Conservation (phyloP, 2,888 invertebrate genomes). For the Drosophila setosimentum region DNA sequence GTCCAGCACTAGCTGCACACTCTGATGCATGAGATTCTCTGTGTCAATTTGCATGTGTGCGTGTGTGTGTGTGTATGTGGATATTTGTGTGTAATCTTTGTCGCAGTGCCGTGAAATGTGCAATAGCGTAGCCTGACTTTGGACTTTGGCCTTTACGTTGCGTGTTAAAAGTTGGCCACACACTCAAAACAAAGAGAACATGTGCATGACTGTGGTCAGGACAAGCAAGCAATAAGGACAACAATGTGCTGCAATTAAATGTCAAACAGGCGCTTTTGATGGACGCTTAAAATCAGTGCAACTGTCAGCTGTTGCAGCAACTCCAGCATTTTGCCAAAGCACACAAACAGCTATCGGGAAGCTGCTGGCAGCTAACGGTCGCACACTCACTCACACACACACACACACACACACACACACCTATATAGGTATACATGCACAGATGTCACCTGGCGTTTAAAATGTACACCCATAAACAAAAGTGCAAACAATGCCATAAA, state of each 20-base stretch:
- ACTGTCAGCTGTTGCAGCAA: conserved; percentile 58
- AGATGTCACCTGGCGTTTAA: conserved; percentile 63
- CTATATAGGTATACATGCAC: conserved; percentile 17
- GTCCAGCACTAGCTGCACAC: conserved; percentile 13
- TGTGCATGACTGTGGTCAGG: conserved; percentile 18
- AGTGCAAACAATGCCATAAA: conserved; percentile 80
- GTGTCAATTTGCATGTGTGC: not conserved
- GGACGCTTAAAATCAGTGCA: conserved; percentile 79
- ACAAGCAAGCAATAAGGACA: conserved; percentile 34
- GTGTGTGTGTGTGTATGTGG: conserved; percentile 15
- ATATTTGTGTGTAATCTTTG: conserved; percentile 59
- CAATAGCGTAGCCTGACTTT: conserved; percentile 73
- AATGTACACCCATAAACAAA: conserved; percentile 81
- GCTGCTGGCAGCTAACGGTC: conserved; percentile 38
- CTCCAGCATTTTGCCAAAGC: conserved; percentile 16
- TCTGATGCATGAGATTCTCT: not conserved
- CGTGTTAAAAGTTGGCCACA: conserved; percentile 61
- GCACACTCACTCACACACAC: conserved; percentile 7
- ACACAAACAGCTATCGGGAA: conserved; percentile 20
- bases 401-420: conserved; percentile 19
- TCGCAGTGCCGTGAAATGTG: conserved; percentile 76
- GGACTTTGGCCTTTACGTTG: conserved; percentile 59
- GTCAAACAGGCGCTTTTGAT: conserved; percentile 75
- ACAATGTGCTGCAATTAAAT: conserved; percentile 76
- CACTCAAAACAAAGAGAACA: conserved; percentile 54